Conservation (phyloP, 2,797 vertebrate genomes). For the Lophius americanus region DNA sequence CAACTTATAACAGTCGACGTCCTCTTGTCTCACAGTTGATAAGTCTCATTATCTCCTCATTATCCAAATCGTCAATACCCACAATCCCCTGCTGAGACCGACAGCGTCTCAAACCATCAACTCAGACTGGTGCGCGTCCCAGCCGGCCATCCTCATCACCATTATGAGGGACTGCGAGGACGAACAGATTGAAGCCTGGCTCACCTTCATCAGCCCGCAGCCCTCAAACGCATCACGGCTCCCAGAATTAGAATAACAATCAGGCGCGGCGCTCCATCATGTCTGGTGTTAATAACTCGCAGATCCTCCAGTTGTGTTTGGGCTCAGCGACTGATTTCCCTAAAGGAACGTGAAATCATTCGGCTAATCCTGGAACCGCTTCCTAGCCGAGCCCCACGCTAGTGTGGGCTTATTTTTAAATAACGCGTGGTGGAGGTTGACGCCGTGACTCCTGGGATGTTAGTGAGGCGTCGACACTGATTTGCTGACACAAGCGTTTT, state of each 20-base stretch:
- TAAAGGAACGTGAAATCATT: constrained; percentile 42
- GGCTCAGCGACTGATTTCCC: constrained; percentile 47
- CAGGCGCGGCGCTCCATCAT: constrained; percentile 20
- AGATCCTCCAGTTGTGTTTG: constrained; percentile 36
- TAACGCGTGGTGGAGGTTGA: not conserved
- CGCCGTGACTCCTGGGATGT: not conserved
- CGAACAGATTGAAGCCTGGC: constrained; percentile 18
- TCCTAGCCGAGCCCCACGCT: constrained; percentile 1
- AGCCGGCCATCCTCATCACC: not conserved
- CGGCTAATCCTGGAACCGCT: constrained; percentile 32
- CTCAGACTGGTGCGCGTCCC: not conserved
- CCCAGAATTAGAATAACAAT: constrained; percentile 18
- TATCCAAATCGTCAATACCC: not conserved
- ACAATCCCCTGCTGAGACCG: not conserved
- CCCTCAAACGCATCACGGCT: constrained; percentile 4
- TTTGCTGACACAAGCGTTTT: constrained; percentile 9
- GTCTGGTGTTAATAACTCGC: constrained; percentile 23
- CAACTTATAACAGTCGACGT: constrained; percentile 17
- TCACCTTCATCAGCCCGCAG: not conserved
- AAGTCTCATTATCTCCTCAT: constrained; percentile 32
- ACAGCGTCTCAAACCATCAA: constrained; percentile 9
- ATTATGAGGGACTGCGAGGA: not conserved
- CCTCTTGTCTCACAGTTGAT: constrained; percentile 24
- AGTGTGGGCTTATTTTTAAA: constrained; percentile 2
- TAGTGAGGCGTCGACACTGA: not conserved